Conservation (phyloP, 1,140 invertebrate genomes). For the Brevipalpus yothersi region DNA sequence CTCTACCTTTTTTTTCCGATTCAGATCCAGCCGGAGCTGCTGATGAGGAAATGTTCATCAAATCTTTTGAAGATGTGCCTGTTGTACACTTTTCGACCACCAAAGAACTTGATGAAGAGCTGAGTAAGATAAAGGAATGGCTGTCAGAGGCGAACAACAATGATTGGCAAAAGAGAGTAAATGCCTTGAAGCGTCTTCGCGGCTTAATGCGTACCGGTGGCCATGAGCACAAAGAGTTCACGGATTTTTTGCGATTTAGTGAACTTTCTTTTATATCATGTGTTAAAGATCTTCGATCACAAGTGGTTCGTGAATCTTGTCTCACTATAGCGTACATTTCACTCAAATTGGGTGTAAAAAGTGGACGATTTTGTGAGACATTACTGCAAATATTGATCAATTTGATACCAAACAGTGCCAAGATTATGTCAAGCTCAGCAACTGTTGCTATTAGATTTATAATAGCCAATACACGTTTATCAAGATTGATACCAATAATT, state of each 20-base stretch:
- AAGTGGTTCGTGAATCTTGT: slow-evolving; percentile 79
- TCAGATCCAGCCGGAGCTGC: slow-evolving; percentile 22
- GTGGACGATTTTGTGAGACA: slow-evolving; percentile 58
- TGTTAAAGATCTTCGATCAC: slow-evolving; percentile 61
- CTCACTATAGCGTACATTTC: slow-evolving; percentile 47
- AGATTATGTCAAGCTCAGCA: slow-evolving; percentile 77
- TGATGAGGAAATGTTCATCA: slow-evolving; percentile 61
- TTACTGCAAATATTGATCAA: slow-evolving; percentile 59
- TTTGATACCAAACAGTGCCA: slow-evolving; percentile 83
- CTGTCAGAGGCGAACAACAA: slow-evolving; percentile 48
- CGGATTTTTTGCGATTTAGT: slow-evolving; percentile 42
- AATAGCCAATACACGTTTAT: slow-evolving; percentile 53
- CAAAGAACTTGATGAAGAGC: slow-evolving; percentile 55
- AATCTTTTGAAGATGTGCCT: slow-evolving; percentile 57
- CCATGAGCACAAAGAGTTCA: slow-evolving; percentile 53
- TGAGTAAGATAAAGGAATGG: slow-evolving; percentile 42
- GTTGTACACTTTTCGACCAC: slow-evolving; percentile 52
- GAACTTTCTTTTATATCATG: slow-evolving; percentile 55
- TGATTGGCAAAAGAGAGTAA: slow-evolving; percentile 77
- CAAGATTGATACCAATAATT: slow-evolving; percentile 63
- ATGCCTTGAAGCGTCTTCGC: slow-evolving; percentile 59
- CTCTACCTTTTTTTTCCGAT: background rate
- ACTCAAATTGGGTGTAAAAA: slow-evolving; percentile 18
- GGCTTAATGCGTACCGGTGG: slow-evolving; percentile 48
- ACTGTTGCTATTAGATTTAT: slow-evolving; percentile 65